These are phyloP conservation scores for Panonychus citri DNA, from an alignment of 1,140 invertebrate genomes.

Conservation along the genomic window DNA sequence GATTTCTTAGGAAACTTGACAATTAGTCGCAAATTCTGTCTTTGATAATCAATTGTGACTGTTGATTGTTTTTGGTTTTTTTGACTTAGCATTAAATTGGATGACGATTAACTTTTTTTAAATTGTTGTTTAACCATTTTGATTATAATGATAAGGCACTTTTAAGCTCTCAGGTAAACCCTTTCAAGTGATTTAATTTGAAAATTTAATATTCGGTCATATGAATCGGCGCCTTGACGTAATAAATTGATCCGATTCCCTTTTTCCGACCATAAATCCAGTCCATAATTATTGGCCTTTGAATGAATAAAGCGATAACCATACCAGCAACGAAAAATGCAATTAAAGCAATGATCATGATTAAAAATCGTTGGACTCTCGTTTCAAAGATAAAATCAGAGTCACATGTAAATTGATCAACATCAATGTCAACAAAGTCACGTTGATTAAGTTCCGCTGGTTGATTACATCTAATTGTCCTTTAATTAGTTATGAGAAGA, in stretches of 20 bases:
- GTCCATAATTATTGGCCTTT: conserved; percentile 4
- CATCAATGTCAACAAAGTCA: background rate
- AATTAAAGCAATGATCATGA: background rate
- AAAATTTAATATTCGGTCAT: background rate
- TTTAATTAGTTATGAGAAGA: no score
- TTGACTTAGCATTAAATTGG: no score
- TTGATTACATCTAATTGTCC: conserved; percentile 6
- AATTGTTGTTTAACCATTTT: no score
- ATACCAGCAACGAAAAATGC: conserved; percentile 8
- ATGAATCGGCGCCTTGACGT: conserved; percentile 10
- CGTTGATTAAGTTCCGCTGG: conserved; percentile 4
- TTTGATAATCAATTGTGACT: no score
- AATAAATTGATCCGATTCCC: conserved; percentile 14
- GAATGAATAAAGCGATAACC: conserved; percentile 7
- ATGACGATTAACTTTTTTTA: no score
- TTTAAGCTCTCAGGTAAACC: no score
- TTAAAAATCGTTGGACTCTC: background rate
- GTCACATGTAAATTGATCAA: background rate
- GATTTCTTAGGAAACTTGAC: no score
- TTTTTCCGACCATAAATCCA: conserved; percentile 7
- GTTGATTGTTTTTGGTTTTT: no score
- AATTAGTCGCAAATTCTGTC: no score
- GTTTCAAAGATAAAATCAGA: background rate
- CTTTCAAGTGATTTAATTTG: no score
- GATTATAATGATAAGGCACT: no score